Evolutionary conservation across 2,797 vertebrate species (phyloP).

Genomic region (Galago senegalensis): DNA sequence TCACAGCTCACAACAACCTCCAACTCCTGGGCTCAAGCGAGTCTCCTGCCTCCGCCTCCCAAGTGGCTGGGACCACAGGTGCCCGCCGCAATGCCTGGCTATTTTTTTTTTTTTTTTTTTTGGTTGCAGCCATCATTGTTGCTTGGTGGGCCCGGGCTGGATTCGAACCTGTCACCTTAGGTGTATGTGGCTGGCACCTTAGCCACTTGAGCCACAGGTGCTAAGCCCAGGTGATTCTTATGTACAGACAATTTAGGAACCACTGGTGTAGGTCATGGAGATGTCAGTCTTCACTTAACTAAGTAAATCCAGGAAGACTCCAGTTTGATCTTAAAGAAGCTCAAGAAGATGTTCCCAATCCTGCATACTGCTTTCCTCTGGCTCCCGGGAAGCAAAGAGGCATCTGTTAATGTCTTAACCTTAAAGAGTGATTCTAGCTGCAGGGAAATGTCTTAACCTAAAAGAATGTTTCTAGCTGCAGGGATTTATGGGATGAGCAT

Average conservation of each 20-base stretch:
- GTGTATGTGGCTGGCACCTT: no score
- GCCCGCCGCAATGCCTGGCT: no score
- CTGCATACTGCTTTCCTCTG: not conserved
- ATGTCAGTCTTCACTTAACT: not conserved
- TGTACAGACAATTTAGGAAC: constrained; percentile 2
- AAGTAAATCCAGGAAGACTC: not conserved
- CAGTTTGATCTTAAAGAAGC: constrained; percentile 12
- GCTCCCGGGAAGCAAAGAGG: not conserved
- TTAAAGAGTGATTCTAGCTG: constrained; percentile 23
- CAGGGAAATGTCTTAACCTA: constrained; percentile 20
- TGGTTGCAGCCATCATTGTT: no score
- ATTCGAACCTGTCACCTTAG: no score
- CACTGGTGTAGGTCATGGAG: not conserved
- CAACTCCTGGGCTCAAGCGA: no score
- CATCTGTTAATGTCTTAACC: not conserved
- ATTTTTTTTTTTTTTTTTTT: no score
- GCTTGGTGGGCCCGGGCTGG: no score
- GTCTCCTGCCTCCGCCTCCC: no score
- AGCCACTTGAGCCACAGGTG: no score
- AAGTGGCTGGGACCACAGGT: no score
- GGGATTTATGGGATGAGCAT: not conserved
- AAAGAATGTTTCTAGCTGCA: constrained; percentile 16
- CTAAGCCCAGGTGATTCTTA: not conserved
- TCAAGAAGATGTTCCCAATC: not conserved
- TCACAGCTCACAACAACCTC: no score